These are phyloP conservation scores for Eremophila alpestris DNA, from an alignment of 2,797 vertebrate species.

Conservation along the genomic window DNA sequence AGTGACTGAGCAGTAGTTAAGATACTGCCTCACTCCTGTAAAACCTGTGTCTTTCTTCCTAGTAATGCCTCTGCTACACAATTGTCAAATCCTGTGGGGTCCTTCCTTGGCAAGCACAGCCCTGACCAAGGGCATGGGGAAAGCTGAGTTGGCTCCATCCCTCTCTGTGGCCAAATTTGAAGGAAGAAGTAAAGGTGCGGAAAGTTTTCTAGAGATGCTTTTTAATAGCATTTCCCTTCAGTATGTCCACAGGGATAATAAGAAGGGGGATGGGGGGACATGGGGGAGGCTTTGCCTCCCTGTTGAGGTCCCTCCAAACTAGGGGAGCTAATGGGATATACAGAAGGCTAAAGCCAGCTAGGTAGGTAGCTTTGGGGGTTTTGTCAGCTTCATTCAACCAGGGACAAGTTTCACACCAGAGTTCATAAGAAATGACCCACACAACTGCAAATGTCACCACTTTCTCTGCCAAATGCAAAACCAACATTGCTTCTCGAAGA, in stretches of 20 bases:
- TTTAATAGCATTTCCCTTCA: slow-evolving; percentile 9
- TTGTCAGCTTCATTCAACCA: background rate
- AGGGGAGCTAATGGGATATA: background rate
- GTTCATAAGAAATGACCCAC: background rate
- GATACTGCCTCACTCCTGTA: background rate
- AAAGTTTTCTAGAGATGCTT: slow-evolving; percentile 15
- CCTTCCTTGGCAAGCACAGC: background rate
- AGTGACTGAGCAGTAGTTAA: slow-evolving; percentile 37
- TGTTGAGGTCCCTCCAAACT: background rate
- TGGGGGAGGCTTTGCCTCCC: background rate
- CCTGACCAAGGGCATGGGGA: background rate
- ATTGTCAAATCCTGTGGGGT: slow-evolving; percentile 5
- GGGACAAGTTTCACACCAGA: background rate
- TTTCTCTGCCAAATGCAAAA: background rate
- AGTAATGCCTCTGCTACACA: background rate
- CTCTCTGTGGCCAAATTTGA: fast-evolving
- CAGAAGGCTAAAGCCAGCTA: background rate
- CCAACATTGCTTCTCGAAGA: background rate
- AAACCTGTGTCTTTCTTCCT: slow-evolving; percentile 1
- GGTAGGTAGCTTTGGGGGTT: background rate
- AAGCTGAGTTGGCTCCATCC: slow-evolving; percentile 13
- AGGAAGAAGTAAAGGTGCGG: background rate
- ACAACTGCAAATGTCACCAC: background rate
- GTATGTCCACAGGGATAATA: background rate
- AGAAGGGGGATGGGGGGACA: background rate